These are phyloP conservation scores for Ornithorhynchus anatinus DNA, from an alignment of 2,113 vertebrate genomes.

Conservation along the genomic window DNA sequence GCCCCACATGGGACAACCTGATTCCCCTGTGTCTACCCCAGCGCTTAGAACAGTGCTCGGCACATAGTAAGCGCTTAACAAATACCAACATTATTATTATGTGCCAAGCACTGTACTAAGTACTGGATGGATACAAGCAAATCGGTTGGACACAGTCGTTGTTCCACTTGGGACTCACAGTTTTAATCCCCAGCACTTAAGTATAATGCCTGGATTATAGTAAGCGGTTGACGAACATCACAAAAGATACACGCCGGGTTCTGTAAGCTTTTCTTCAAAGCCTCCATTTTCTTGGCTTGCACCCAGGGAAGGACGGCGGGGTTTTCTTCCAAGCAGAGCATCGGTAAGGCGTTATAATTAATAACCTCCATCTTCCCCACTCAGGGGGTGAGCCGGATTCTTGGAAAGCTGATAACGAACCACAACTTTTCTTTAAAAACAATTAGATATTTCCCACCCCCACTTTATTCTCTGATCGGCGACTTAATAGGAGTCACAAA, in stretches of 20 bases:
- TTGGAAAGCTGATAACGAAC: background rate
- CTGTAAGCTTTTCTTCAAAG: background rate
- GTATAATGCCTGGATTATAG: too few relatives aligned
- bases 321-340: conserved; percentile 13
- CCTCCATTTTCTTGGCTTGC: background rate
- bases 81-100: too few relatives aligned
- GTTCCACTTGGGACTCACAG: too few relatives aligned
- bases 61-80: too few relatives aligned
- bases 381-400: background rate
- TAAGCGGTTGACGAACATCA: accelerated
- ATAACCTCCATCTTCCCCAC: conserved; percentile 25
- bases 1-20: too few relatives aligned
- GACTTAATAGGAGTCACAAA: conserved; percentile 1
- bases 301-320: background rate
- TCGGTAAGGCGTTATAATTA: conserved; percentile 20
- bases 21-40: too few relatives aligned
- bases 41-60: too few relatives aligned
- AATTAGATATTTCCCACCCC: background rate
- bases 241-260: conserved; percentile 27
- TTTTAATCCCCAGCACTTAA: too few relatives aligned
- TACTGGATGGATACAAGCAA: too few relatives aligned
- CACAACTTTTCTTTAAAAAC: background rate
- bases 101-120: too few relatives aligned
- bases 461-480: background rate
- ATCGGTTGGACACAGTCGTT: too few relatives aligned